These are phyloP conservation scores for Schrankia costaestrigalis DNA, from an alignment of 2,888 invertebrate genomes.

Conservation along the genomic window DNA sequence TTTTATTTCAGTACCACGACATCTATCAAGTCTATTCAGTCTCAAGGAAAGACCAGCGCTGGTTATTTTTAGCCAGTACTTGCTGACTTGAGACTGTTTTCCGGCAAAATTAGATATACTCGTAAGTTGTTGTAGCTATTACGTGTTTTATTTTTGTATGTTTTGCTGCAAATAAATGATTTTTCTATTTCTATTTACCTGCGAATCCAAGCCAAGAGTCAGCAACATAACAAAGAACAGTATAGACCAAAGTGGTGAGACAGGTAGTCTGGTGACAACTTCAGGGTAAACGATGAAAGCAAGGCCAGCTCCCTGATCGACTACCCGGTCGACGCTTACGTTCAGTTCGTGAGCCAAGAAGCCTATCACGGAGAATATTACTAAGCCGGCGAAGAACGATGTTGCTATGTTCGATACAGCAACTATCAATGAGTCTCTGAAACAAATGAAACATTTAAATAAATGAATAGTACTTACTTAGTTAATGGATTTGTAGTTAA, in stretches of 20 bases:
- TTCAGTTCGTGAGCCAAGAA: slow-evolving; percentile 88
- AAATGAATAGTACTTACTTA: no score
- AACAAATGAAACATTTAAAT: slow-evolving; percentile 36
- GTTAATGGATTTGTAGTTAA: no score
- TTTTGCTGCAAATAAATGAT: no score
- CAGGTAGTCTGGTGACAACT: slow-evolving; percentile 87
- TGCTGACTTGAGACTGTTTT: no score
- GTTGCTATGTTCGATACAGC: slow-evolving; percentile 88
- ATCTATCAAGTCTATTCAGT: no score
- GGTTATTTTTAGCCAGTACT: no score
- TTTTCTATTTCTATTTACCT: slow-evolving; percentile 60
- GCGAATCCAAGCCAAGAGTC: slow-evolving; percentile 87
- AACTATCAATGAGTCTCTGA: slow-evolving; percentile 87
- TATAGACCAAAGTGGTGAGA: slow-evolving; percentile 90
- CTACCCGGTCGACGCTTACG: slow-evolving; percentile 84
- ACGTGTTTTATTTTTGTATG: no score
- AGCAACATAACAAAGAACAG: slow-evolving; percentile 90
- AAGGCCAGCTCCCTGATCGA: slow-evolving; percentile 88
- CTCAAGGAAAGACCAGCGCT: no score
- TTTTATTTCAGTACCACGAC: no score
- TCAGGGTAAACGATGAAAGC: slow-evolving; percentile 94
- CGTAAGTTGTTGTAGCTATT: no score
- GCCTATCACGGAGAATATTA: slow-evolving; percentile 91
- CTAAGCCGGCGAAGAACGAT: slow-evolving; percentile 89
- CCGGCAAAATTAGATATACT: no score